Conservation (phyloP, 2,113 vertebrate species). For the Syngnathus floridae region DNA sequence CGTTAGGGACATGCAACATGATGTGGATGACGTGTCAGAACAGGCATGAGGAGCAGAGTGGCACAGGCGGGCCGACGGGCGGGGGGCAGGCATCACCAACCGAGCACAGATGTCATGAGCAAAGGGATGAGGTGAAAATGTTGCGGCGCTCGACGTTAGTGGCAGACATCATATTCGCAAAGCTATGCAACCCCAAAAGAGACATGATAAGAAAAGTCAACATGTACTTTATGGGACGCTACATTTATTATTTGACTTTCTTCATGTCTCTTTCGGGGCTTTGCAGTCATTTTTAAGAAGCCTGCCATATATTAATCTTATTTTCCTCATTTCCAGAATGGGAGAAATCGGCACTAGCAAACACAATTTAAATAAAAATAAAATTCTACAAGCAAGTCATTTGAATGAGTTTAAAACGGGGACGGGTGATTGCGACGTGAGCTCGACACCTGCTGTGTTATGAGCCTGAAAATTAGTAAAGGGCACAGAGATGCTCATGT, state of each 20-base stretch:
- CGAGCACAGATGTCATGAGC: conserved; percentile 37
- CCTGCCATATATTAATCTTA: neutral
- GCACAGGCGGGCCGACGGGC: conserved; percentile 63
- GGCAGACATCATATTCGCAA: conserved; percentile 17
- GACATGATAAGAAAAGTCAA: neutral
- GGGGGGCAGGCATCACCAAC: conserved; percentile 65
- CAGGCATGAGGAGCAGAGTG: conserved; percentile 76
- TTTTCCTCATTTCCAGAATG: conserved; percentile 1
- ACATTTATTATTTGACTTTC: neutral
- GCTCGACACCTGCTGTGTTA: too few species aligned
- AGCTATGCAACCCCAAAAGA: conserved; percentile 9
- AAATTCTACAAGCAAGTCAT: neutral
- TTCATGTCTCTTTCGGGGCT: neutral
- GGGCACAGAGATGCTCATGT: too few species aligned
- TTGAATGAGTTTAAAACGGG: neutral
- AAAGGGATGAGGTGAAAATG: conserved; percentile 24
- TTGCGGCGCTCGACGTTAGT: conserved; percentile 42
- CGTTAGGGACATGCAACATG: conserved; percentile 63
- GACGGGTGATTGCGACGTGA: neutral
- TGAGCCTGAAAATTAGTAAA: conserved; percentile 1
- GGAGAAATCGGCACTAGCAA: neutral
- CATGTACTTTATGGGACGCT: neutral
- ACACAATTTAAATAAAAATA: neutral
- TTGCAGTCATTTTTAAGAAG: neutral
- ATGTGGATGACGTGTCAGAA: conserved; percentile 33